Conservation (phyloP, 2,888 invertebrate species). For the Dicycla oo region DNA sequence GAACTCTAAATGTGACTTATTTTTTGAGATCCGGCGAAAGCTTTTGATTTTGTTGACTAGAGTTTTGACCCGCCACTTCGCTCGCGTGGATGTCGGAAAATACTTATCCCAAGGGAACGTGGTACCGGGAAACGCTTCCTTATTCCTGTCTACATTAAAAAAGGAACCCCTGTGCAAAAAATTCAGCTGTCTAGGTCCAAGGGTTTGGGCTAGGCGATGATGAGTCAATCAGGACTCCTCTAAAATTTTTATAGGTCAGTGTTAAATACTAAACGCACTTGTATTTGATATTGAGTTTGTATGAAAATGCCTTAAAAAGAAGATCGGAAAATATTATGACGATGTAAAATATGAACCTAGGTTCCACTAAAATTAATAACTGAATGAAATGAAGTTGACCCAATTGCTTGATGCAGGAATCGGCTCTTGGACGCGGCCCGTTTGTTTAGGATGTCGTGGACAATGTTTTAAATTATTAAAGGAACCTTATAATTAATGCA, state of each 20-base stretch:
- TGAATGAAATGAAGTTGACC: too few species aligned
- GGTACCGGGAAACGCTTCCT: too few species aligned
- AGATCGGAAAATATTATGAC: not conserved
- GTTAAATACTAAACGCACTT: not conserved
- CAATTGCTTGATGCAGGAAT: not conserved
- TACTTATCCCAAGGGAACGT: too few species aligned
- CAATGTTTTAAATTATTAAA: not conserved
- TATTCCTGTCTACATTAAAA: too few species aligned
- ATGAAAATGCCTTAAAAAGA: not conserved
- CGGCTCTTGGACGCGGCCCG: not conserved
- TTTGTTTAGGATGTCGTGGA: not conserved
- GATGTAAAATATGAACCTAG: not conserved
- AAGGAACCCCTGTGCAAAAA: too few species aligned
- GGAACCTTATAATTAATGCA: not conserved
- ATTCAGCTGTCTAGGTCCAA: too few species aligned
- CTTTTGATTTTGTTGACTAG: constrained; percentile 2
- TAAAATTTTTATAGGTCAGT: too few species aligned
- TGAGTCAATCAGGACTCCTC: too few species aligned
- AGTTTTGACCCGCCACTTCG: too few species aligned
- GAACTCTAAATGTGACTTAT: constrained; percentile 24
- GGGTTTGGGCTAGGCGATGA: too few species aligned
- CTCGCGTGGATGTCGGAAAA: too few species aligned
- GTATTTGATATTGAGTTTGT: not conserved
- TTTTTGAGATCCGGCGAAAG: constrained; percentile 1
- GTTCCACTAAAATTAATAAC: not conserved